These are phyloP conservation scores for Xestoiulus laeticollis DNA, from an alignment of 2,888 invertebrate genomes.

Conservation along the genomic window DNA sequence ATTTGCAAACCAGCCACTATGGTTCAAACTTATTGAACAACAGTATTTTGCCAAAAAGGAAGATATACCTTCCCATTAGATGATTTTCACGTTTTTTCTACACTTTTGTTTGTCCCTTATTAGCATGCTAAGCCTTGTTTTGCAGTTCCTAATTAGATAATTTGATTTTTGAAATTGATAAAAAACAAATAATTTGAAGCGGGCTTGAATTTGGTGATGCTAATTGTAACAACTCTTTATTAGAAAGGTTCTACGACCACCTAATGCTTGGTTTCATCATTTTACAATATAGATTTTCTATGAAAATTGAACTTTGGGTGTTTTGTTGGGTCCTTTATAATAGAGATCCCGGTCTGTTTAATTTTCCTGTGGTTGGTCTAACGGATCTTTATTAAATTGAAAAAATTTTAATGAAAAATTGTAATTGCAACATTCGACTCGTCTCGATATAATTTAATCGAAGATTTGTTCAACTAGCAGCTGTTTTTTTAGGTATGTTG, in stretches of 20 bases:
- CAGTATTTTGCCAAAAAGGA: conserved; percentile 57
- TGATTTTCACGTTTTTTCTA: conserved; percentile 13
- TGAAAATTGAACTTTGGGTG: not conserved
- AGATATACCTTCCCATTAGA: conserved; percentile 2
- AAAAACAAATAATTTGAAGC: no score
- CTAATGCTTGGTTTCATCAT: not conserved
- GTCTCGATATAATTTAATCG: not conserved
- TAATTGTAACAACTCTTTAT: not conserved
- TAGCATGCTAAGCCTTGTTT: not conserved
- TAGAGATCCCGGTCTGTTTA: not conserved
- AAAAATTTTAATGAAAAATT: no score
- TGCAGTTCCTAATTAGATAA: not conserved
- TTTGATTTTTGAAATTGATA: not conserved
- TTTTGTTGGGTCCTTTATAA: not conserved
- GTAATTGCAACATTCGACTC: not conserved
- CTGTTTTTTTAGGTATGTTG: not conserved
- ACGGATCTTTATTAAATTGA: no score
- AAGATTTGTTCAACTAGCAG: not conserved
- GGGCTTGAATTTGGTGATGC: no score
- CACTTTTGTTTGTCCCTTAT: not conserved
- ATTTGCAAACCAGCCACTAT: not conserved
- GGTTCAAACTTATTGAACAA: not conserved
- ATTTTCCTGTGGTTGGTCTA: no score
- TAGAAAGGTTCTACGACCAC: not conserved
- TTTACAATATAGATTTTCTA: not conserved